Evolutionary conservation across 2,797 vertebrate genomes (phyloP).

Genomic region (Eutrigla gurnardus): DNA sequence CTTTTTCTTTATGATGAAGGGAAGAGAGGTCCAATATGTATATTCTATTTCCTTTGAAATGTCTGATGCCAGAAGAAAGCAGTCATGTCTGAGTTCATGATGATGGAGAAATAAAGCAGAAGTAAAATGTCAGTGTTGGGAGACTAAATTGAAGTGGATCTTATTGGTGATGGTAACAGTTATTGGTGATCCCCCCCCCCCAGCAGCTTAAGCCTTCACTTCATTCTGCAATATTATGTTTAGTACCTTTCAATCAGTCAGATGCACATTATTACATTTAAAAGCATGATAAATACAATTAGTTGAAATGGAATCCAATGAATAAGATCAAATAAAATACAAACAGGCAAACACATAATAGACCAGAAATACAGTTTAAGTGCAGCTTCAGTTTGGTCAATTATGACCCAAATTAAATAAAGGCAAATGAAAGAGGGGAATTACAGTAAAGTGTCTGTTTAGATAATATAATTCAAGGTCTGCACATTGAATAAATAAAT

Average conservation of each 20-base stretch:
- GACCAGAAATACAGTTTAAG: too few species aligned
- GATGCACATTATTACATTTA: background rate
- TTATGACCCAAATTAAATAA: background rate
- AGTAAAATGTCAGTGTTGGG: background rate
- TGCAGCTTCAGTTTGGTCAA: too few species aligned
- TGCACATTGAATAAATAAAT: background rate
- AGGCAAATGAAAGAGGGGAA: background rate
- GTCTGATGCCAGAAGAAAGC: background rate
- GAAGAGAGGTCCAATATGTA: background rate
- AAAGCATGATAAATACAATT: background rate
- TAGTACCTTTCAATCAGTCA: background rate
- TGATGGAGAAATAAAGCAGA: background rate
- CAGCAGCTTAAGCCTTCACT: background rate
- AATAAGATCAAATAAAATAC: background rate
- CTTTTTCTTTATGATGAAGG: background rate
- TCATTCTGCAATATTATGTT: background rate
- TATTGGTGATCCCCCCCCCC: background rate
- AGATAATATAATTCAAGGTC: slow-evolving; percentile 2
- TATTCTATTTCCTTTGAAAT: background rate
- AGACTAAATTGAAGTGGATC: background rate
- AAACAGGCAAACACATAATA: background rate
- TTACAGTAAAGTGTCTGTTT: background rate
- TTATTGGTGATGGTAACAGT: too few species aligned
- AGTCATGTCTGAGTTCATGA: background rate
- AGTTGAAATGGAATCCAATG: background rate